These are phyloP conservation scores for Lacanobia wlatinum DNA, from an alignment of 2,888 invertebrate species.

Conservation along the genomic window DNA sequence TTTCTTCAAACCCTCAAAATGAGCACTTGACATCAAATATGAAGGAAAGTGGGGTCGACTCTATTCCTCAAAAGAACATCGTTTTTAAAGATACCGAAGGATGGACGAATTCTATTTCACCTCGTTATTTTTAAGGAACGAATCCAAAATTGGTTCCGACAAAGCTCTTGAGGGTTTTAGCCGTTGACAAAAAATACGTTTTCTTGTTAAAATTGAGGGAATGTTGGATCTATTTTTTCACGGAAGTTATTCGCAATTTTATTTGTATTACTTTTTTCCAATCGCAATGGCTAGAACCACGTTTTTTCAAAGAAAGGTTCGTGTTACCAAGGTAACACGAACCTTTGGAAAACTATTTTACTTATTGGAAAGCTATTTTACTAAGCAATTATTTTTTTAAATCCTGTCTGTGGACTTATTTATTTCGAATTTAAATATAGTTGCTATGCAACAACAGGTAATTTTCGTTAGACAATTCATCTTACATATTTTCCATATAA, in stretches of 20 bases:
- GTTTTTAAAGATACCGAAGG: conserved; percentile 25
- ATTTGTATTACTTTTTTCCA: not conserved
- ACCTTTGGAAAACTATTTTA: too few relatives aligned
- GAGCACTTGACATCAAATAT: conserved; percentile 44
- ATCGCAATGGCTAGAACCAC: not conserved
- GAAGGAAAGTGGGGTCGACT: conserved; percentile 33
- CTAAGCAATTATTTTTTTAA: too few relatives aligned
- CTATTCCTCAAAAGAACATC: conserved; percentile 39
- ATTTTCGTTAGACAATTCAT: too few relatives aligned
- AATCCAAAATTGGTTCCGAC: conserved; percentile 41
- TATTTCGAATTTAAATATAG: too few relatives aligned
- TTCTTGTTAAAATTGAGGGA: conserved; percentile 30
- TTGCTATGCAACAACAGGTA: too few relatives aligned
- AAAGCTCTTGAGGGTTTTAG: conserved; percentile 44
- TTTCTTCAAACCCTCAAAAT: conserved; percentile 36
- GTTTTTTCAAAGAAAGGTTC: not conserved
- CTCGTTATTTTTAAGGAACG: conserved; percentile 40
- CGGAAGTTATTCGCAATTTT: conserved; percentile 1
- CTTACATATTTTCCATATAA: too few relatives aligned
- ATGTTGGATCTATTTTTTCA: not conserved
- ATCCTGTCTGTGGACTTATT: too few relatives aligned
- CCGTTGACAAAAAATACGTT: conserved; percentile 28
- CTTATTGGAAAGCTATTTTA: not conserved
- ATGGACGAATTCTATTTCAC: conserved; percentile 28
- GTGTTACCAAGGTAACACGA: too few relatives aligned